Evolutionary conservation across 2,888 invertebrate genomes (phyloP).

Genomic region (Argyresthia albistria): DNA sequence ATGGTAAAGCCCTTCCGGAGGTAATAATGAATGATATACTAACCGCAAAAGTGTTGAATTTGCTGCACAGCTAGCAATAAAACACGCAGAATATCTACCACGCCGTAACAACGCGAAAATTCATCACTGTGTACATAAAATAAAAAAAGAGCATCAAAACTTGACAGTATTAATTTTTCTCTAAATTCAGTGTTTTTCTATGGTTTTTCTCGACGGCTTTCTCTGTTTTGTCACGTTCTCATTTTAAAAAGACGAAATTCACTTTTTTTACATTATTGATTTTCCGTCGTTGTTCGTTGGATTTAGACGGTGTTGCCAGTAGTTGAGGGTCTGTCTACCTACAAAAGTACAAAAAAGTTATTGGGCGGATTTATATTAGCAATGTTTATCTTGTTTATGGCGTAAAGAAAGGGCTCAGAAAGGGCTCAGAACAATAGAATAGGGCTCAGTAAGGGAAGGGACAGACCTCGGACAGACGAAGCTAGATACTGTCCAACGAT

Average conservation of each 20-base stretch:
- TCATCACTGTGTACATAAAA: conserved; percentile 71
- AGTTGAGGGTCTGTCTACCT: too few species aligned
- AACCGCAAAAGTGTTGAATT: conserved; percentile 58
- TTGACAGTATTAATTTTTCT: conserved; percentile 53
- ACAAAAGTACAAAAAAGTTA: too few species aligned
- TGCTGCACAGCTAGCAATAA: conserved; percentile 55
- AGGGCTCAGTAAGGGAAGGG: too few species aligned
- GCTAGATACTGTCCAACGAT: too few species aligned
- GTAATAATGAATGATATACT: conserved; percentile 29
- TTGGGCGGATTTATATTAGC: too few species aligned
- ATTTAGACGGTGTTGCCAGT: conserved; percentile 9
- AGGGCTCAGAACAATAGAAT: too few species aligned
- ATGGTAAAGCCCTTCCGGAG: background rate
- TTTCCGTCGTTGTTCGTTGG: conserved; percentile 48
- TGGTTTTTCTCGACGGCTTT: conserved; percentile 58
- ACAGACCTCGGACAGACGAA: too few species aligned
- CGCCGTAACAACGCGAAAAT: conserved; percentile 69
- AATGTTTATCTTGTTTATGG: too few species aligned
- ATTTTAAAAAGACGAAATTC: conserved; percentile 69
- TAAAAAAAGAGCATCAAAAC: conserved; percentile 71
- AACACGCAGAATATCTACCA: conserved; percentile 65
- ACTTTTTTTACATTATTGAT: conserved; percentile 55
- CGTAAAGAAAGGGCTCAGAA: too few species aligned
- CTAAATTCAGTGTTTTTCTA: conserved; percentile 35
- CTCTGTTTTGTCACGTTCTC: conserved; percentile 68